These are phyloP conservation scores for Casuarius casuarius DNA, from an alignment of 2,113 vertebrate species.

Conservation along the genomic window DNA sequence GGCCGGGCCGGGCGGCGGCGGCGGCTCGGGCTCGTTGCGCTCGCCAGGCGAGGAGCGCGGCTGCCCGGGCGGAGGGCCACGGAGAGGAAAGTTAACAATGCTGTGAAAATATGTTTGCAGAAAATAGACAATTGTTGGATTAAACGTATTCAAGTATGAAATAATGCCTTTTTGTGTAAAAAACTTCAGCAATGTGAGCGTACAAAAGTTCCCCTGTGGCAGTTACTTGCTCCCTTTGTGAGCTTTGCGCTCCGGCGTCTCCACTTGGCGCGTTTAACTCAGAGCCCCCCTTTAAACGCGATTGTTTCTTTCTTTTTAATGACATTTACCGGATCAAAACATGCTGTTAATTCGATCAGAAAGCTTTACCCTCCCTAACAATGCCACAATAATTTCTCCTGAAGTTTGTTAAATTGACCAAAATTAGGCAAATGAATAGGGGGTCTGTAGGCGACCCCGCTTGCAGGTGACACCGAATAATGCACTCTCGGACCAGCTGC, in stretches of 20 bases:
- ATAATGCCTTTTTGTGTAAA: conserved; percentile 99
- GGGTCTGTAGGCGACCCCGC: conserved; percentile 92
- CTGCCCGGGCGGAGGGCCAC: conserved; percentile 63
- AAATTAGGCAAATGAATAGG: conserved; percentile 99
- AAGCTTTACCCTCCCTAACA: conserved; percentile 98
- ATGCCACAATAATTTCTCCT: conserved; percentile 98
- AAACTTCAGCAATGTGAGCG: conserved; percentile 94
- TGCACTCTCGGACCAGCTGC: conserved; percentile 96
- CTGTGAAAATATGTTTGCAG: conserved; percentile 99
- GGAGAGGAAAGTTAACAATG: conserved; percentile 89
- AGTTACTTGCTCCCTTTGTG: conserved; percentile 94
- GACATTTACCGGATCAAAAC: conserved; percentile 99
- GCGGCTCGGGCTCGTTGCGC: conserved; percentile 32
- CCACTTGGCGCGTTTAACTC: conserved; percentile 96
- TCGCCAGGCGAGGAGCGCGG: conserved; percentile 54
- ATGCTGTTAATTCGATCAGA: conserved; percentile 99
- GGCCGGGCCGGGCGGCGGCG: background rate
- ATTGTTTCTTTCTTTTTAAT: conserved; percentile 99
- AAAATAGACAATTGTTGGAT: conserved; percentile 99
- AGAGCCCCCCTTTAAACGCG: conserved; percentile 94
- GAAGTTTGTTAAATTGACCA: conserved; percentile 99
- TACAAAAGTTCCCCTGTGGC: conserved; percentile 97
- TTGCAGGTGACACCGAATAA: conserved; percentile 99
- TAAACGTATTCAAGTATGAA: conserved; percentile 99
- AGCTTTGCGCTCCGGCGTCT: conserved; percentile 97